A percentile compares a stretch with the other conserved stretches of the same genome.
These are phyloP conservation scores for Tetramorium simillimum DNA, from an alignment of 1,140 invertebrate genomes.

Conservation along the genomic window DNA sequence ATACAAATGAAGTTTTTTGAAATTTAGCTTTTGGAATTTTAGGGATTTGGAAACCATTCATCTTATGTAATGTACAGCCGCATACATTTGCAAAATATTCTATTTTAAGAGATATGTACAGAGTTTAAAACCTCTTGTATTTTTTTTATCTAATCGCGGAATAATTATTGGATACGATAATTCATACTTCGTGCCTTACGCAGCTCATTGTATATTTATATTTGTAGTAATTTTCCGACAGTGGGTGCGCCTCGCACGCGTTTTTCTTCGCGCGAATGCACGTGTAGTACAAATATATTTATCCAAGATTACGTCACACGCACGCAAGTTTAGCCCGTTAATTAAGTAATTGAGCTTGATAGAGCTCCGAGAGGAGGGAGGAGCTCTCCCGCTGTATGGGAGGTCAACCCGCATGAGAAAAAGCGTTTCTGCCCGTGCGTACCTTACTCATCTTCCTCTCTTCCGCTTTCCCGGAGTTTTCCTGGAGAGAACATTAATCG, in stretches of 20 bases:
- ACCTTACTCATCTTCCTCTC: background rate
- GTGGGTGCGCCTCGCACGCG: background rate
- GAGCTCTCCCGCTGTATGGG: background rate
- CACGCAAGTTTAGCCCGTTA: constrained; percentile 65
- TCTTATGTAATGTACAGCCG: background rate
- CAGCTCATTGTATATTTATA: background rate
- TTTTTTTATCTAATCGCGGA: background rate
- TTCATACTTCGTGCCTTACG: background rate
- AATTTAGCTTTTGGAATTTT: background rate
- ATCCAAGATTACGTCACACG: constrained; percentile 71
- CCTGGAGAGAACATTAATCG: constrained; percentile 52
- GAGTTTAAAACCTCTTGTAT: background rate
- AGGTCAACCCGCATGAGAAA: constrained; percentile 76
- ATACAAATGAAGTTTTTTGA: background rate
- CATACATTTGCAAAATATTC: background rate
- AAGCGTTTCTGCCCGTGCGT: constrained; percentile 3
- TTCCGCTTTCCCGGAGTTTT: constrained; percentile 46
- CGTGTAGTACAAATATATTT: constrained; percentile 34
- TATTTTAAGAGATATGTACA: background rate
- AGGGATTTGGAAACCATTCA: background rate
- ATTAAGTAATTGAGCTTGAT: constrained; percentile 75
- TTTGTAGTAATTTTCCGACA: background rate
- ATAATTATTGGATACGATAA: constrained; percentile 8
- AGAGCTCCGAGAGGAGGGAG: background rate
- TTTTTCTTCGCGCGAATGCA: background rate